Conservation (phyloP, 2,113 vertebrate genomes). For the Psittacula cyanocephala region DNA sequence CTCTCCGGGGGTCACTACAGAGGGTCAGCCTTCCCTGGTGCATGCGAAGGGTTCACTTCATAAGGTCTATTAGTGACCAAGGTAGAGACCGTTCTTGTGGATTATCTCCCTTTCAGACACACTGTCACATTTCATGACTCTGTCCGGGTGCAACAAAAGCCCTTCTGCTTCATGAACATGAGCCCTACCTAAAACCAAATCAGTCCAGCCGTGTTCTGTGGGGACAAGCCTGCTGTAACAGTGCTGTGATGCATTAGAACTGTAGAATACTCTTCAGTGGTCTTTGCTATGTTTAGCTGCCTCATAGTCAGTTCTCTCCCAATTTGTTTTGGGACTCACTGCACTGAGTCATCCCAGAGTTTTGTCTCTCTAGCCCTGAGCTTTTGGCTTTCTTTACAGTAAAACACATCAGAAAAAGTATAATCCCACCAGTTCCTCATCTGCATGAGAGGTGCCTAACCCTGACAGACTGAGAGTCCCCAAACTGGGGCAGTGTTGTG, state of each 20-base stretch:
- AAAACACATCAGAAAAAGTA: slow-evolving; percentile 9
- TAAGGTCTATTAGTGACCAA: neutral
- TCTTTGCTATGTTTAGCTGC: neutral
- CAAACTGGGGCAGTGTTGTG: neutral
- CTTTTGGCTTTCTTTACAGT: neutral
- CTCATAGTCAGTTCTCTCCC: neutral
- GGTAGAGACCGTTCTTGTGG: neutral
- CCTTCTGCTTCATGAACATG: neutral
- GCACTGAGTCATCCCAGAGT: neutral
- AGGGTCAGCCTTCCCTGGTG: neutral
- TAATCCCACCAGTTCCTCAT: neutral
- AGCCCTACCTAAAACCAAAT: neutral
- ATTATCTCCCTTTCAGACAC: neutral
- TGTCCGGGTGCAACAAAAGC: neutral
- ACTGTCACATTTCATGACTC: neutral
- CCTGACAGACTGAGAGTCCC: neutral
- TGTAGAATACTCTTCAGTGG: neutral
- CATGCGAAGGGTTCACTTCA: neutral
- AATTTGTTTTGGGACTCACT: neutral
- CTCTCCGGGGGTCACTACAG: neutral
- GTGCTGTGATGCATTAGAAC: neutral
- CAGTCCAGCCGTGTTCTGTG: neutral
- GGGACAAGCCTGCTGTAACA: neutral
- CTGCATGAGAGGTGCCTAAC: neutral
- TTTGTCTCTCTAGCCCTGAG: neutral